Percentiles rank a stretch among this genome's conserved stretches.
Conservation (phyloP, 2,113 vertebrate species). For the Ceratotherium simum region DNA sequence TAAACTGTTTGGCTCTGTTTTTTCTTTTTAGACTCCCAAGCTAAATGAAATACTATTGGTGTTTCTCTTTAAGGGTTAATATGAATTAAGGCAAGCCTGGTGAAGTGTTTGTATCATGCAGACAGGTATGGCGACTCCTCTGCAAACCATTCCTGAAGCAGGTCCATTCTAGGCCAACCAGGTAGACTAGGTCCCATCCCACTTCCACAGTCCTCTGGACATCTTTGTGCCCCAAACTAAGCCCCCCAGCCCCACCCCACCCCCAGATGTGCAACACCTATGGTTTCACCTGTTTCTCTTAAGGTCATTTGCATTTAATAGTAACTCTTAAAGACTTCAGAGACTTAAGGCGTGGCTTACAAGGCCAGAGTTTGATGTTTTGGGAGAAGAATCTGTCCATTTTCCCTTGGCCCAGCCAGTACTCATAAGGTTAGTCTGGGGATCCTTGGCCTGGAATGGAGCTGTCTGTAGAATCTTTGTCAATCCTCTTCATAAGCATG, state of each 20-base stretch:
- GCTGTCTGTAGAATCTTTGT: neutral
- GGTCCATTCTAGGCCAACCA: neutral
- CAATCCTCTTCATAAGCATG: neutral
- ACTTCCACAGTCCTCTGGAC: neutral
- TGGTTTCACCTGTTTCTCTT: neutral
- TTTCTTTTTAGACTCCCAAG: neutral
- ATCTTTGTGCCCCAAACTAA: neutral
- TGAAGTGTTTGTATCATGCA: neutral
- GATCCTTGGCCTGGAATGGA: neutral
- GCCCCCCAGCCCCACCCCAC: neutral
- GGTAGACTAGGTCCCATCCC: neutral
- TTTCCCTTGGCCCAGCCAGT: neutral
- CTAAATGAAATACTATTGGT: neutral
- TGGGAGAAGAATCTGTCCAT: neutral
- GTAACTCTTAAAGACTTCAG: neutral
- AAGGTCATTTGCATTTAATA: neutral
- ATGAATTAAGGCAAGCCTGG: neutral
- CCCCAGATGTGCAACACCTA: neutral
- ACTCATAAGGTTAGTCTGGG: neutral
- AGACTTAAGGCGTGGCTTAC: neutral
- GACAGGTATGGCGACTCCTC: neutral
- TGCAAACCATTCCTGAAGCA: neutral
- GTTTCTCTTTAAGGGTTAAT: neutral
- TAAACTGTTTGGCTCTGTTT: neutral
- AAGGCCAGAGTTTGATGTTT: neutral